phyloP scores from a whole-genome alignment of 2,113 vertebrate genomes.

The Neotoma lepida region DNA sequence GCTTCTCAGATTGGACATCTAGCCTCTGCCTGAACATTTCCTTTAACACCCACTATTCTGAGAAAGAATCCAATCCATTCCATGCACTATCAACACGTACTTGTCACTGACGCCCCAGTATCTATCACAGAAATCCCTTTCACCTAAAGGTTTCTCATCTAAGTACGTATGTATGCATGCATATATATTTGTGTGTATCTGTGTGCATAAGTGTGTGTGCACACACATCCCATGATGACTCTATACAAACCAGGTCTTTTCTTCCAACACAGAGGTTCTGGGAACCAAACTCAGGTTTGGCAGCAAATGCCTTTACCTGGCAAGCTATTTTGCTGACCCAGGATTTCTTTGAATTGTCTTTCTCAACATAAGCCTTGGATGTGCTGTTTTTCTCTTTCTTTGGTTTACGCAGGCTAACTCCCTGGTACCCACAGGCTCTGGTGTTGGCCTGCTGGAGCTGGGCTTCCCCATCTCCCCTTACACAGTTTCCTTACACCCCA shows the following conservation, averaged over 20 bases:
- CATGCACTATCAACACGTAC: background rate
- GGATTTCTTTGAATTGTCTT: background rate
- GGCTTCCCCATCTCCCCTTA: background rate
- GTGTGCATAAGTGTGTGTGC: background rate
- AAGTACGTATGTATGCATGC: background rate
- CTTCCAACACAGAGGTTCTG: background rate
- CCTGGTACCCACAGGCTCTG: slow-evolving; percentile 12
- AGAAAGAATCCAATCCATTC: background rate
- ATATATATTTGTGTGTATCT: background rate
- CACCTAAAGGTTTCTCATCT: background rate
- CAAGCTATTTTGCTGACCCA: background rate
- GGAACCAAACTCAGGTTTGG: background rate
- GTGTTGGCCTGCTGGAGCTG: background rate
- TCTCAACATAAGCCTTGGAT: background rate
- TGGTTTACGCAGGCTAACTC: background rate
- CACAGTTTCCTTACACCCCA: background rate
- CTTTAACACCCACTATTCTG: background rate
- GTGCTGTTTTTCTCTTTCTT: background rate
- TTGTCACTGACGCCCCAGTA: background rate
- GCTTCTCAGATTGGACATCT: background rate
- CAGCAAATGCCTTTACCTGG: background rate
- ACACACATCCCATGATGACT: background rate
- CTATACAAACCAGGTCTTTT: background rate
- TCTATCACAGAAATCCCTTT: background rate
- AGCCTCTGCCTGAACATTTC: background rate